Evolutionary conservation across 2,797 vertebrate species (phyloP).

Genomic region (Gobionotothen gibberifrons): DNA sequence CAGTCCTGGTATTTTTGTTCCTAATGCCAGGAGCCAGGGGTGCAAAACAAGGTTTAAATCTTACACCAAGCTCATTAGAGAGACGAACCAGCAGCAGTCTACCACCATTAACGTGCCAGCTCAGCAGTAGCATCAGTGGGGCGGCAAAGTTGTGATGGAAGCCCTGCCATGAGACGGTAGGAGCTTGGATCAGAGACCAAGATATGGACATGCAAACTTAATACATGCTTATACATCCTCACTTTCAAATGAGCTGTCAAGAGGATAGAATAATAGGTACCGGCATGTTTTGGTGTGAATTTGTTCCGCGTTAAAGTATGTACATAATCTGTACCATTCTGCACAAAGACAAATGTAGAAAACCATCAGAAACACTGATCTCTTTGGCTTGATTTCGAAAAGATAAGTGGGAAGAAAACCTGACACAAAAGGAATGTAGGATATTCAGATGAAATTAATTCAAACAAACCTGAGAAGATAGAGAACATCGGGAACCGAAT

Average conservation of each 20-base stretch:
- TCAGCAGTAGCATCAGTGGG: conserved; percentile 55
- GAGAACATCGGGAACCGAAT: neutral
- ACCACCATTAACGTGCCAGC: conserved; percentile 56
- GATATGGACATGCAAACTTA: neutral
- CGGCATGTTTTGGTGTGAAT: neutral
- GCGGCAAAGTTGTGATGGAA: conserved; percentile 49
- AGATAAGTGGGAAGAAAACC: neutral
- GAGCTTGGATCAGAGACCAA: conserved; percentile 37
- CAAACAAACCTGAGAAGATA: neutral
- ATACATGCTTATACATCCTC: neutral
- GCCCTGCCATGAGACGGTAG: conserved; percentile 36
- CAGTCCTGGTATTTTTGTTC: conserved; percentile 20
- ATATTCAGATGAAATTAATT: neutral
- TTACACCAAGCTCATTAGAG: conserved; percentile 64
- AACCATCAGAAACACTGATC: neutral
- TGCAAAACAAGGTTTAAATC: conserved; percentile 58
- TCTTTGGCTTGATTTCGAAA: neutral
- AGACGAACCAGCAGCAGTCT: conserved; percentile 52
- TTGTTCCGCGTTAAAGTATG: too few species aligned
- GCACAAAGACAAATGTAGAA: neutral
- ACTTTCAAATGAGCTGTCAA: neutral
- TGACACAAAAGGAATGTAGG: neutral
- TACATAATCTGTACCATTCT: neutral
- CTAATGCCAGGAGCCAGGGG: conserved; percentile 59
- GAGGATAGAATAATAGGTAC: neutral